These are phyloP conservation scores for Spatulosminthurus flaviceps DNA, from an alignment of 2,888 invertebrate genomes.

Conservation along the genomic window DNA sequence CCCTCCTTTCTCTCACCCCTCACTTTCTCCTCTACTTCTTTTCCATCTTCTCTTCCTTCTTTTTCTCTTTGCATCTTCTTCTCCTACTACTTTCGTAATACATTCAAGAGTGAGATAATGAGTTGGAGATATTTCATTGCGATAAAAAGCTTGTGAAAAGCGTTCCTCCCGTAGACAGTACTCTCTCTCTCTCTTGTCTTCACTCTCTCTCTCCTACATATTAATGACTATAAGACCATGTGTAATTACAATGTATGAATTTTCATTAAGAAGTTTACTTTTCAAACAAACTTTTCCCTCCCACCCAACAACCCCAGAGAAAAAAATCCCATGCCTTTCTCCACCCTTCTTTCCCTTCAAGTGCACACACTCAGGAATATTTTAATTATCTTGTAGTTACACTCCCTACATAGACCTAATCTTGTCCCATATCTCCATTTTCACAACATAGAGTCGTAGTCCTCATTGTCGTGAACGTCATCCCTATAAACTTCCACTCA, in stretches of 20 bases:
- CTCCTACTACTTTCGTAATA: neutral
- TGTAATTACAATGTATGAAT: constrained; percentile 38
- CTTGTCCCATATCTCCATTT: no score
- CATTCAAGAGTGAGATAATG: constrained; percentile 32
- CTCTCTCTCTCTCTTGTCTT: neutral
- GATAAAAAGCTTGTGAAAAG: constrained; percentile 23
- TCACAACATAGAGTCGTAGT: no score
- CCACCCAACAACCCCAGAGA: neutral
- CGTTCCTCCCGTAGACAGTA: neutral
- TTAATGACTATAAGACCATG: constrained; percentile 35
- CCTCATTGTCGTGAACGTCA: no score
- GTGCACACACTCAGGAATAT: no score
- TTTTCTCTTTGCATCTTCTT: constrained; percentile 31
- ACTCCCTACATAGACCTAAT: no score
- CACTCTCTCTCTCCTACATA: neutral
- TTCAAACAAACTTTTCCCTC: constrained; percentile 4
- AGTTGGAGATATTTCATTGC: constrained; percentile 32
- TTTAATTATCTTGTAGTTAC: no score
- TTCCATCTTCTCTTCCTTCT: neutral
- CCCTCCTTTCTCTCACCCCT: neutral
- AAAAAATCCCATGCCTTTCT: no score
- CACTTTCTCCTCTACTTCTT: constrained; percentile 1
- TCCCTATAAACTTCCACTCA: no score
- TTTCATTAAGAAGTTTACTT: constrained; percentile 8
- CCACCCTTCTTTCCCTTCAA: no score